Evolutionary conservation across 1,140 invertebrate genomes (phyloP).

Genomic region (Drosophila lini): DNA sequence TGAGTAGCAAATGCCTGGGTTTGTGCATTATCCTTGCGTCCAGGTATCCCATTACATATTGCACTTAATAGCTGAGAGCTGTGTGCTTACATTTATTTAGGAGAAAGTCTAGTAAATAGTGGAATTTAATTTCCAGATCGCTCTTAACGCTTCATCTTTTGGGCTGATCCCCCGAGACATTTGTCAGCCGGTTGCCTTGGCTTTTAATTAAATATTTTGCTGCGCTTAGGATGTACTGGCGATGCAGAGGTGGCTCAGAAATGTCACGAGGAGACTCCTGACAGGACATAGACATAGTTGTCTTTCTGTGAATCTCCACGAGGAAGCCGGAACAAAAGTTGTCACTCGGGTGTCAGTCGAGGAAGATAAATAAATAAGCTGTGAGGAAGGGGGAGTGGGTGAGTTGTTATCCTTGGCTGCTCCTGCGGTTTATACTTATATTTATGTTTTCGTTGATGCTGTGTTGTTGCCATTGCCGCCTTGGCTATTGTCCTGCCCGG

Average conservation of each 20-base stretch:
- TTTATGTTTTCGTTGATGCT: slow-evolving; percentile 42
- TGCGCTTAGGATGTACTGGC: neutral
- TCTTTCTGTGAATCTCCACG: neutral
- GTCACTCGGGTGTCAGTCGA: slow-evolving; percentile 69
- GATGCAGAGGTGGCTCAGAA: slow-evolving; percentile 23
- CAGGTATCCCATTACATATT: slow-evolving; percentile 8
- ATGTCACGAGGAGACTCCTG: slow-evolving; percentile 27
- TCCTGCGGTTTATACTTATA: slow-evolving; percentile 25
- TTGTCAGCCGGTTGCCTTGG: slow-evolving; percentile 16
- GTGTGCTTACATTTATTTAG: neutral
- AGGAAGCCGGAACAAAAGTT: slow-evolving; percentile 48
- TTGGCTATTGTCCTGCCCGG: slow-evolving; percentile 24
- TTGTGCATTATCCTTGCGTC: neutral
- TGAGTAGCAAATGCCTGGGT: neutral
- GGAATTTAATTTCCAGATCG: slow-evolving; percentile 1
- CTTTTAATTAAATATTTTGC: slow-evolving; percentile 49
- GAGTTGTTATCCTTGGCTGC: slow-evolving; percentile 37
- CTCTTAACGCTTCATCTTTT: neutral
- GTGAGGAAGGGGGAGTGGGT: slow-evolving; percentile 6
- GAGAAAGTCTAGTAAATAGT: neutral
- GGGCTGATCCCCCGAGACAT: slow-evolving; percentile 18
- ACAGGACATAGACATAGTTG: slow-evolving; percentile 46
- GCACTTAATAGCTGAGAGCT: neutral
- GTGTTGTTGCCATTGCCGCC: slow-evolving; percentile 31
- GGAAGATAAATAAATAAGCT: slow-evolving; percentile 78